Evolutionary conservation across 2,113 vertebrate genomes (phyloP), one percentile per base, ranked within the genome.

Genomic region (Tetrax tetrax): DNA sequence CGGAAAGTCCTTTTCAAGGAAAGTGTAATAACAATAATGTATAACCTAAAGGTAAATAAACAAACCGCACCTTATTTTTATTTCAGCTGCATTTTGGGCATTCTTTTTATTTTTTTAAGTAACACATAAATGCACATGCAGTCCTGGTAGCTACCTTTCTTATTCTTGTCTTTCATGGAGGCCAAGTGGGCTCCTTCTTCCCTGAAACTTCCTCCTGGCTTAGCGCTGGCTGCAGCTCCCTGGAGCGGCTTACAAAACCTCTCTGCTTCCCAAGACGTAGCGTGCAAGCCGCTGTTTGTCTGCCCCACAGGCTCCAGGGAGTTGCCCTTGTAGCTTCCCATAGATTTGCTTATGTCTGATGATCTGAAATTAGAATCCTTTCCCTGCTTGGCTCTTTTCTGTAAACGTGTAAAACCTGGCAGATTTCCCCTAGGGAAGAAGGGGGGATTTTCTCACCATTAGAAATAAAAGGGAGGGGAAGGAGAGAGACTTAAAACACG

Each of bases 391-490:
- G 72, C 90, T 80, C 94, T 94, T 89, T 81, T 60, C 92, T 84
- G 59, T 54, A 81, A 93, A 84, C 63, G 31, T 82, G 93, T 91
- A 84, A 85, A 79, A 91, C 96, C 92, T 87, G 95, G 94, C 83
- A 87, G 57, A 76, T 92, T 84, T 20, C 65, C 95, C 86, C 12
- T 50, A 57, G 89, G 94, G 83, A 37, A 94, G 74, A 84, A 53
- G 84, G 33, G 86, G 92, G 94, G 95, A 92, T 93, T 97, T 97
- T 91, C 95, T 90, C 92, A 94, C 80, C 80, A 29, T 96, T 96
- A 92, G 65, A 83, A 94, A 75, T 89, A 59, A 92, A 91, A 96
- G 80, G 35, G 24, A 80, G 63, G 64, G 63, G 76, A 92, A 93
- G 72, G 80, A 72, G 72, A 87, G 87, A 35, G 87, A 93, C 83